Percentiles rank a stretch among this genome's conserved stretches.
Evolutionary conservation across 2,113 vertebrate genomes (phyloP).

Genomic region (Catharus fuscescens): DNA sequence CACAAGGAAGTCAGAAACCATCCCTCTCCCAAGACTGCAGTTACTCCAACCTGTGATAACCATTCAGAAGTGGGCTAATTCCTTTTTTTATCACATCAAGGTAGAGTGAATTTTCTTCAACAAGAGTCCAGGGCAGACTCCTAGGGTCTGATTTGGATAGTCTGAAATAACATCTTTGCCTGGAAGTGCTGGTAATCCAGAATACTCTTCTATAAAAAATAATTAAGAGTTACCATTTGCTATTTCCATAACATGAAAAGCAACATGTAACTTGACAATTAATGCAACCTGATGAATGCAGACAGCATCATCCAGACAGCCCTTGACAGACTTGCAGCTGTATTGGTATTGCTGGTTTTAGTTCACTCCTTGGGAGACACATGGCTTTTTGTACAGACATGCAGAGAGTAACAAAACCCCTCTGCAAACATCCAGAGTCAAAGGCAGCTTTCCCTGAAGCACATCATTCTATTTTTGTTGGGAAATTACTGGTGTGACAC

Average conservation of each 20-base stretch:
- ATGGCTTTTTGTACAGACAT: background rate
- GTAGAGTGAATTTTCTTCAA: background rate
- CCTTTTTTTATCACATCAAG: background rate
- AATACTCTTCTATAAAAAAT: background rate
- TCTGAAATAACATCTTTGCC: background rate
- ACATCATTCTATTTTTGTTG: background rate
- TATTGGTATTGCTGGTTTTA: background rate
- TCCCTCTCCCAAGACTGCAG: background rate
- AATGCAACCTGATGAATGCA: background rate
- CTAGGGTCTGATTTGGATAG: background rate
- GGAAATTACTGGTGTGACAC: background rate
- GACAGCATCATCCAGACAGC: background rate
- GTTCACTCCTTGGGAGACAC: background rate
- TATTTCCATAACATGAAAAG: background rate
- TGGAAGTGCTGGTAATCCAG: background rate
- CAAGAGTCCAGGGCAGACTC: background rate
- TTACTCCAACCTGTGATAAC: background rate
- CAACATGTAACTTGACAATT: background rate
- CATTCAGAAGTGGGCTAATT: background rate
- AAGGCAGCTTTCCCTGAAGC: background rate
- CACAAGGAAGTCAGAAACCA: background rate
- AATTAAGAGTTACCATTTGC: background rate
- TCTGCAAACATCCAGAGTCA: background rate
- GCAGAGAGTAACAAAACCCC: background rate
- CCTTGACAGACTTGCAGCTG: background rate